These are phyloP conservation scores for Anguilla anguilla DNA, from an alignment of 2,797 vertebrate genomes.

Conservation along the genomic window DNA sequence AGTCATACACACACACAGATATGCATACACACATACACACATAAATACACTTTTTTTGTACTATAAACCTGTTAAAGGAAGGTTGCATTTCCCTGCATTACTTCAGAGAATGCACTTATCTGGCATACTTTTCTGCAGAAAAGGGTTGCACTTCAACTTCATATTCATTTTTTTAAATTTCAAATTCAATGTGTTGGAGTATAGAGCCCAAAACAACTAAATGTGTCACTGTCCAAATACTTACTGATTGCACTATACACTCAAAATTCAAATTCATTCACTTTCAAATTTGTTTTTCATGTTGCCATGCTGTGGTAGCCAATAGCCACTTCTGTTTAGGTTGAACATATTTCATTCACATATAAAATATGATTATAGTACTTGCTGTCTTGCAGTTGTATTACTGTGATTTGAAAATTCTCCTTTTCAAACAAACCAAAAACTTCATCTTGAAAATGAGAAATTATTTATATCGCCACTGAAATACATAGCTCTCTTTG, in stretches of 20 bases:
- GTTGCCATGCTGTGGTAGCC: too few relatives aligned
- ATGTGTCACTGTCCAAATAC: conserved; percentile 7
- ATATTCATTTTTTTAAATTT: background rate
- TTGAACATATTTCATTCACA: background rate
- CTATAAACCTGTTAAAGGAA: conserved; percentile 57
- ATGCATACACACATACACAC: background rate
- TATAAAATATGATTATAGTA: background rate
- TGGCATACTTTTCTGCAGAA: background rate
- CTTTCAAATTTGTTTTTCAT: too few relatives aligned
- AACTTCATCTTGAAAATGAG: background rate
- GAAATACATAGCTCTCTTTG: background rate
- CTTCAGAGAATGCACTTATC: conserved; percentile 26
- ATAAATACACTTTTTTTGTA: conserved; percentile 60
- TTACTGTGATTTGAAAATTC: background rate
- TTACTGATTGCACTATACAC: background rate
- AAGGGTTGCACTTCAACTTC: too few relatives aligned
- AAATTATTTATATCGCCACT: background rate
- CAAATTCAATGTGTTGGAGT: too few relatives aligned
- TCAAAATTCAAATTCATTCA: too few relatives aligned
- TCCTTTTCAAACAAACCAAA: background rate
- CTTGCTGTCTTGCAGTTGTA: background rate
- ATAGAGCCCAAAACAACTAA: conserved; percentile 4
- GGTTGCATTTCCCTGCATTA: conserved; percentile 57
- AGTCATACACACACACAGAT: background rate
- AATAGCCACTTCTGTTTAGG: background rate